These are phyloP conservation scores for Limnephilus lunatus DNA, from an alignment of 2,888 invertebrate species.

Conservation along the genomic window DNA sequence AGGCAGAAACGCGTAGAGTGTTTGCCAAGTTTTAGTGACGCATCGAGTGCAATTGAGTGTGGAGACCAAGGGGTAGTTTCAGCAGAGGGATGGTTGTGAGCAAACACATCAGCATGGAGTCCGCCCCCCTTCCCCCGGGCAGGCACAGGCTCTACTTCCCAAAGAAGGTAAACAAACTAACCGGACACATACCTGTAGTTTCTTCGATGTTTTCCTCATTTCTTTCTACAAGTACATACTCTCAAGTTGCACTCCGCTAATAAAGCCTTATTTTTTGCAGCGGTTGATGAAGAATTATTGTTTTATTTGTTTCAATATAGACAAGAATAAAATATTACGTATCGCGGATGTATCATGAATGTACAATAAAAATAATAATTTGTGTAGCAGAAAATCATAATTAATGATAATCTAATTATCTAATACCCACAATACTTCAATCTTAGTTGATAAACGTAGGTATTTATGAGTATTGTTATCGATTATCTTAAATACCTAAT, in stretches of 20 bases:
- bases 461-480: background rate
- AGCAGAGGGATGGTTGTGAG: slow-evolving; percentile 69
- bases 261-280: background rate
- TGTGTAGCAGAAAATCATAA: background rate
- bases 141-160: slow-evolving; percentile 68
- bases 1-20: background rate
- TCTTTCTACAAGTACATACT: background rate
- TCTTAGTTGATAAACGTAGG: background rate
- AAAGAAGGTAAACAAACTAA: slow-evolving; percentile 57
- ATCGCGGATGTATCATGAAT: background rate
- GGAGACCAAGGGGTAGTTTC: slow-evolving; percentile 4
- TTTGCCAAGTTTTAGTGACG: background rate
- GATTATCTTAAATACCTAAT: background rate
- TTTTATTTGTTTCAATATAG: background rate
- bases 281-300: background rate
- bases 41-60: background rate
- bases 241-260: background rate
- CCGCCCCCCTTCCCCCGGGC: slow-evolving; percentile 70
- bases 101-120: slow-evolving; percentile 70
- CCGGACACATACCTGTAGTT: background rate
- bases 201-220: slow-evolving; percentile 4
- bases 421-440: background rate
- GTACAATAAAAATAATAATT: background rate
- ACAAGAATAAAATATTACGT: background rate
- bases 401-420: background rate